Base-by-base conservation (phyloP, 23 tunicate species). In the Halocynthia aurantium region DNA sequence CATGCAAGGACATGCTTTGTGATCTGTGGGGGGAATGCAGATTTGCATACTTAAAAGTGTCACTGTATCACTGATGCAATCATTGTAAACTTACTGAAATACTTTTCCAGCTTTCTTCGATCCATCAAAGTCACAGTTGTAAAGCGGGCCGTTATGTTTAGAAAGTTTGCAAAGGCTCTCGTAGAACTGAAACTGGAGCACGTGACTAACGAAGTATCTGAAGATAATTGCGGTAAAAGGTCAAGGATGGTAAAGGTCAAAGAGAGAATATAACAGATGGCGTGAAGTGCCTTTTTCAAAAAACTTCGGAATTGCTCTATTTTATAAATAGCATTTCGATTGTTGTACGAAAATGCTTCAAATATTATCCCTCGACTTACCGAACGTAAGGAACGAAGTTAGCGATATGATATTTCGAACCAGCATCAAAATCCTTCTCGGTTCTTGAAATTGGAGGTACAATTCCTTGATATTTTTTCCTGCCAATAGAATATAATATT, bases 141-240 rank as follows among this genome's bases (percentile, higher is more conserved):
- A 58, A 5, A 88, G 57, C 10, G 81, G 65, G 9, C 95, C 95
- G 52, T 73, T 73, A 67, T 83, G 81, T 50, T 72, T 77, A 13
- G 95, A 77, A 0, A 54, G 12, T 49, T 83, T 53, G 58, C 95
- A 88, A 18, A 88, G 71, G 6, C 65, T 63, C 70, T 88, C 95
- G 67, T 62, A 83, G 68, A 88, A 88, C 62, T 88, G 95, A 68
- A 88, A 88, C 77, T 88, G 88, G 22, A 88, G 75, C 10, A 84
- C 58, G 60, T 83, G 88, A 53, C 84, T 79, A 54, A 88, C 55
- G 61, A 88, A 88, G 75, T 88, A 88, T 52, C 95, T 88, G 67
- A n/a, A 87, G 76, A 10, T 10, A 61, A 80, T 0, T 13, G 49
- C 44, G 44, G 44, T 4, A 31, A 31, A 31, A 31, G 44, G 17